These are phyloP conservation scores for Chrysoperla carnea DNA, from an alignment of 1,140 invertebrate genomes.

Conservation along the genomic window DNA sequence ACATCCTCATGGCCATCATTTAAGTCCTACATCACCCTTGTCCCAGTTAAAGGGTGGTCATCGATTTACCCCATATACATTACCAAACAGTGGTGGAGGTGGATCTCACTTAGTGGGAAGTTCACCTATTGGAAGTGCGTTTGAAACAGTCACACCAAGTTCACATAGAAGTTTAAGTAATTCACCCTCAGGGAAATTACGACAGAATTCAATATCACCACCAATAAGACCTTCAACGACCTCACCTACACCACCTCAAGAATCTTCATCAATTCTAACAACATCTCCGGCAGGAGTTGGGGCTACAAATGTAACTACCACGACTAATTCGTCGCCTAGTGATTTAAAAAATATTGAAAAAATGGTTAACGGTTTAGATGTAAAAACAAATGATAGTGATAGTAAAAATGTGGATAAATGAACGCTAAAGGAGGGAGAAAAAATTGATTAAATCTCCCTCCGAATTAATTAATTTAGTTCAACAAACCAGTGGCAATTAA, in stretches of 20 bases:
- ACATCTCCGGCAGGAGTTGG: constrained; percentile 9
- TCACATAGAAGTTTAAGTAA: constrained; percentile 42
- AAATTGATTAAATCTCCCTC: too few species aligned
- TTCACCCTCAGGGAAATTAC: constrained; percentile 30
- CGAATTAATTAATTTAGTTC: too few species aligned
- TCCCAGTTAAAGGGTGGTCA: constrained; percentile 35
- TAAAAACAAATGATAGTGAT: constrained; percentile 29
- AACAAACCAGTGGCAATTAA: too few species aligned
- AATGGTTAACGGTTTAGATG: constrained; percentile 87
- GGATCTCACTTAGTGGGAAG: constrained; percentile 21
- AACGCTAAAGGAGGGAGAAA: too few species aligned
- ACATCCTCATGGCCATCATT: constrained; percentile 27
- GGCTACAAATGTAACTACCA: constrained; percentile 9
- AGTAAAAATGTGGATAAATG: constrained; percentile 1
- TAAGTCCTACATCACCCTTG: constrained; percentile 25
- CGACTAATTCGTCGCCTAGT: constrained; percentile 28
- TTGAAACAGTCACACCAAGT: constrained; percentile 66
- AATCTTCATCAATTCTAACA: constrained; percentile 9
- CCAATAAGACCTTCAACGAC: constrained; percentile 27
- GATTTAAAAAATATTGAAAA: constrained; percentile 92
- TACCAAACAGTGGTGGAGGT: constrained; percentile 32
- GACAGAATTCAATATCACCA: constrained; percentile 29
- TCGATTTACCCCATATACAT: constrained; percentile 68
- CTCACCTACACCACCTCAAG: constrained; percentile 16
- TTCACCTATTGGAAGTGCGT: constrained; percentile 52